Percentiles rank a stretch among this genome's conserved stretches.
phyloP scores from a whole-genome alignment of 2,113 vertebrate genomes.

The Anhinga rufa region DNA sequence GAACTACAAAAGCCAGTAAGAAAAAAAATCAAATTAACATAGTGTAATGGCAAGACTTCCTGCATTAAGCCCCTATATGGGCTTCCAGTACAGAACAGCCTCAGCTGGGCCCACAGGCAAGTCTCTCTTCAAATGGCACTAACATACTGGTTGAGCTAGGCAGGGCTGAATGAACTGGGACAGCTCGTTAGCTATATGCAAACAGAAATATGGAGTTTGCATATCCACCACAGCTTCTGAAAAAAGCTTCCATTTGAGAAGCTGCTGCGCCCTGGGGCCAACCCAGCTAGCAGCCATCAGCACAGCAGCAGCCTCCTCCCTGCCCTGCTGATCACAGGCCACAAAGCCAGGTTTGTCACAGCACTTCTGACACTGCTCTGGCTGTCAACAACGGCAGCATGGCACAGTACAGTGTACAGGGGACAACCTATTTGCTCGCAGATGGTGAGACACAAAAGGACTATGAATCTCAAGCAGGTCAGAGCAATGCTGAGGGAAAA shows the following conservation, averaged over 20 bases:
- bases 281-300: not conserved
- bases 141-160: slow-evolving; percentile 43
- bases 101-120: not conserved
- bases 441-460: not conserved
- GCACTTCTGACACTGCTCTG: not conserved
- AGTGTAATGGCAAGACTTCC: not conserved
- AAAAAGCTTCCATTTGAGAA: not conserved
- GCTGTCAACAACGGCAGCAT: not conserved
- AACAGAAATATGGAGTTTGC: not conserved
- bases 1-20: not conserved
- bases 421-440: not conserved
- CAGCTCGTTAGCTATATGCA: slow-evolving; percentile 27
- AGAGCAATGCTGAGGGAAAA: not conserved
- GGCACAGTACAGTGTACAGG: not conserved
- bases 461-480: not conserved
- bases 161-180: slow-evolving; percentile 25
- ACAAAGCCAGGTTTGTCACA: not conserved
- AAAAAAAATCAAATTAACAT: not conserved
- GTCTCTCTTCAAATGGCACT: not conserved
- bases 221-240: slow-evolving; percentile 35
- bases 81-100: not conserved
- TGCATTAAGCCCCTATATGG: not conserved
- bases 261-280: not conserved
- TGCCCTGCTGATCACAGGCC: not conserved
- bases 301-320: not conserved